Percentiles rank a stretch among this genome's conserved stretches.
Evolutionary conservation across 92 coral and sea anemone genomes (phyloP).

Genomic region (Pocillopora meandrina): DNA sequence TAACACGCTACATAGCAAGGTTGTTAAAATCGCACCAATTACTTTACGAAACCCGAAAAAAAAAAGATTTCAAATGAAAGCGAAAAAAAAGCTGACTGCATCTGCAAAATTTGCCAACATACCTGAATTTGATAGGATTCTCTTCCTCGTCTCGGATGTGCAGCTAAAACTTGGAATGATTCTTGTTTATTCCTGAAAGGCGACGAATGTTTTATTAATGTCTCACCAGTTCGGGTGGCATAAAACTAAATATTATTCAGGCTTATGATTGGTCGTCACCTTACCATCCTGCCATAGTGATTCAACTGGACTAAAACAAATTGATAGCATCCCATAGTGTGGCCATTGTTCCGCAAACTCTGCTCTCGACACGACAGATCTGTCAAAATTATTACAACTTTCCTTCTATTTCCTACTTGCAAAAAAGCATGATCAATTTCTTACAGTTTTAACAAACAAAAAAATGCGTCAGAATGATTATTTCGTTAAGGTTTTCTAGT

Average conservation of each 20-base stretch:
- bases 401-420: neutral
- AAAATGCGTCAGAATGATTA: neutral
- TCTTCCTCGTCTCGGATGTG: neutral
- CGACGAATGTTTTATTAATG: conserved; percentile 38
- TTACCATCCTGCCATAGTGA: neutral
- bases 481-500: neutral
- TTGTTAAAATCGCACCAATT: neutral
- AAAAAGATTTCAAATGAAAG: neutral
- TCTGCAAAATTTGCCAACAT: neutral
- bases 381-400: neutral
- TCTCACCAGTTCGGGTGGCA: conserved; percentile 21
- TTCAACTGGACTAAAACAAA: neutral
- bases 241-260: neutral
- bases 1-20: neutral
- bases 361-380: neutral
- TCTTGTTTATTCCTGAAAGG: conserved; percentile 25
- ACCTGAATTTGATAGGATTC: neutral
- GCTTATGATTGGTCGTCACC: conserved; percentile 19
- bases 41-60: neutral
- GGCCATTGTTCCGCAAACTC: conserved; percentile 2
- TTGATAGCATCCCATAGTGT: conserved; percentile 1
- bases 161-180: conserved; percentile 10
- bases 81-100: neutral
- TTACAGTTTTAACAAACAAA: neutral
- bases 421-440: too few relatives aligned